Conservation (phyloP, 2,797 vertebrate genomes). For the Sciaenops ocellatus region DNA sequence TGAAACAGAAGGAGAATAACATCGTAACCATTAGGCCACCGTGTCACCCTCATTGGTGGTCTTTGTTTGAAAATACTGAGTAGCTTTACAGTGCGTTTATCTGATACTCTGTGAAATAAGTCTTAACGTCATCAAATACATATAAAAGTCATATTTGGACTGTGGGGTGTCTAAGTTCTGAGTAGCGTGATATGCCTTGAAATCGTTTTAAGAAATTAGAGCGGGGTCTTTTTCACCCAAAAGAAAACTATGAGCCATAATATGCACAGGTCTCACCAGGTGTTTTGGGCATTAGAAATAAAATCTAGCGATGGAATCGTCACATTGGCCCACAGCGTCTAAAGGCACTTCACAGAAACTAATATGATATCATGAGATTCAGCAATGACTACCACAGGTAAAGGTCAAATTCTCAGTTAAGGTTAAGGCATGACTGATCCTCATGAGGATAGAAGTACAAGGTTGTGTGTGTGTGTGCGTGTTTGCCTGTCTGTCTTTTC, state of each 20-base stretch:
- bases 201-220: constrained; percentile 1
- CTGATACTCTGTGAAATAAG: not conserved
- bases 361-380: constrained; percentile 4
- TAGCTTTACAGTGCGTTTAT: not conserved
- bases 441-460: constrained; percentile 3
- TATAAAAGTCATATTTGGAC: not conserved
- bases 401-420: constrained; percentile 12
- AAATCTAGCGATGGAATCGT: not conserved
- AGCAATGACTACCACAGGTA: constrained; percentile 17
- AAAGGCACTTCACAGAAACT: not conserved
- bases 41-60: not conserved
- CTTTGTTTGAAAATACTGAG: not conserved
- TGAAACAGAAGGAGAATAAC: not conserved
- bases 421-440: not conserved
- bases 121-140: not conserved
- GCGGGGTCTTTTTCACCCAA: not conserved
- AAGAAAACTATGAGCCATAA: not conserved
- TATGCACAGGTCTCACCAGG: not conserved
- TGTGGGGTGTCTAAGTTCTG: not conserved
- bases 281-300: not conserved
- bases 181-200: not conserved
- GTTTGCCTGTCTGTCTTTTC: constrained; percentile 32
- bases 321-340: constrained; percentile 2
- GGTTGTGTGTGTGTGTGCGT: constrained; percentile 22
- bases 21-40: not conserved